phyloP scores from a whole-genome alignment of 2,888 invertebrate genomes.

The Herminia tarsipennalis region DNA sequence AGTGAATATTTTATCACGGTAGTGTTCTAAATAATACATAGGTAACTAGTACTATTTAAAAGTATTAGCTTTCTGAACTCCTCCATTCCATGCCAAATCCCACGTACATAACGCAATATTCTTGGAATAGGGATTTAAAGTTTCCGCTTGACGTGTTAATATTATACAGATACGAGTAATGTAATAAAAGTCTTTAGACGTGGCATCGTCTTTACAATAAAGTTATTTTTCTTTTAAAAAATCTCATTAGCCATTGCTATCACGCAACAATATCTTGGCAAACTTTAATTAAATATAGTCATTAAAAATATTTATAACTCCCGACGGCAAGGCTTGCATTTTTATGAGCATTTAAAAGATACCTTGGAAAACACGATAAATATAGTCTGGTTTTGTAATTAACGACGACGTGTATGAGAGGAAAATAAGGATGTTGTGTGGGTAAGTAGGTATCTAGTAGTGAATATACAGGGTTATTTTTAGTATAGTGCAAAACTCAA shows the following conservation, averaged over 20 bases:
- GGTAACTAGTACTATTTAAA: no score
- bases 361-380: constrained; percentile 33
- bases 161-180: no score
- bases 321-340: constrained; percentile 68
- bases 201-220: background rate
- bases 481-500: no score
- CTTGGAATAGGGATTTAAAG: no score
- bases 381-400: constrained; percentile 15
- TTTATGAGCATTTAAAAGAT: constrained; percentile 73
- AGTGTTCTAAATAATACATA: no score
- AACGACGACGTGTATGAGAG: background rate
- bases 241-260: constrained; percentile 57
- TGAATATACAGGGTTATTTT: no score
- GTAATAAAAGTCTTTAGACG: background rate
- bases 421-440: background rate
- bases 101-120: no score
- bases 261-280: constrained; percentile 54
- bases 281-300: constrained; percentile 69
- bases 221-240: constrained; percentile 40
- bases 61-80: no score
- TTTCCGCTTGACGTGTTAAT: no score
- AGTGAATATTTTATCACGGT: no score
- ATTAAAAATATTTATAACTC: constrained; percentile 81
- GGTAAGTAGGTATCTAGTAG: background rate
- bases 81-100: no score